phyloP scores from a whole-genome alignment of 2,888 invertebrate species.

The Dendrolimus houi region DNA sequence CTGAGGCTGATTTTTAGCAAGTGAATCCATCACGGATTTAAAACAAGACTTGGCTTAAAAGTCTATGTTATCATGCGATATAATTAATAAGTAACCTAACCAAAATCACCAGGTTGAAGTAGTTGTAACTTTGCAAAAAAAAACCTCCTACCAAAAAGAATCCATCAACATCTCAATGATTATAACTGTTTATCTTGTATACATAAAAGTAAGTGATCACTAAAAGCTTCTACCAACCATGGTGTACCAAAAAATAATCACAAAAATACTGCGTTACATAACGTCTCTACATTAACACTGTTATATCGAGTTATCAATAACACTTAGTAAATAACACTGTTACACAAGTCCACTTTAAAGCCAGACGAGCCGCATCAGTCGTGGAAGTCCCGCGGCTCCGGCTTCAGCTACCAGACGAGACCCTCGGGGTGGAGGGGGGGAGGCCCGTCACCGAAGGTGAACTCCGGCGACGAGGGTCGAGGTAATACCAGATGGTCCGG shows the following conservation, averaged over 20 bases:
- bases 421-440: slow-evolving; percentile 70
- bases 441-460: slow-evolving; percentile 76
- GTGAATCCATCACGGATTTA: no score
- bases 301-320: not conserved
- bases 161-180: no score
- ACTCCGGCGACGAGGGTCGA: slow-evolving; percentile 85
- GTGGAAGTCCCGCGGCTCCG: slow-evolving; percentile 76
- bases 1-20: no score
- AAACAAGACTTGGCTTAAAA: no score
- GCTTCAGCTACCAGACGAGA: slow-evolving; percentile 76
- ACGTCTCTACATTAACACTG: not conserved
- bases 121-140: no score
- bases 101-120: no score
- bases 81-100: no score
- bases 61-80: no score
- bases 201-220: not conserved
- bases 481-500: slow-evolving; percentile 82
- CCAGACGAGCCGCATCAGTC: slow-evolving; percentile 75
- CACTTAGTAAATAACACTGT: not conserved
- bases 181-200: no score
- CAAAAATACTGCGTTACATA: not conserved
- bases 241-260: not conserved
- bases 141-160: no score
- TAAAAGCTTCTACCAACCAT: not conserved
- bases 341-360: slow-evolving; percentile 54